Percentiles rank a stretch among this genome's conserved stretches.
These are phyloP conservation scores for Parauchenoglanis punctatus DNA, from an alignment of 2,797 vertebrate genomes.

Conservation along the genomic window DNA sequence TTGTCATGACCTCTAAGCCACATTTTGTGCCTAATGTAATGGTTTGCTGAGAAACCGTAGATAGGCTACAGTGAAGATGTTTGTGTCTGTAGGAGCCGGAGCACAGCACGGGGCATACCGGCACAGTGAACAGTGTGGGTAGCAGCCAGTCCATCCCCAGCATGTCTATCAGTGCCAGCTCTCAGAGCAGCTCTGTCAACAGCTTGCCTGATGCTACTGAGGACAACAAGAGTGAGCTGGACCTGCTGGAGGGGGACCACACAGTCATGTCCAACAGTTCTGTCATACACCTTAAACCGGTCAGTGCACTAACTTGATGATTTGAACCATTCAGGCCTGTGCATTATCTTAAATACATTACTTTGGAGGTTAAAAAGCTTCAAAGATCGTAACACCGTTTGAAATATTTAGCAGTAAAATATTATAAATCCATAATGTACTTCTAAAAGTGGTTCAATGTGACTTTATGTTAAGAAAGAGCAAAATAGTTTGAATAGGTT, in stretches of 20 bases:
- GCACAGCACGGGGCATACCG: slow-evolving; percentile 86
- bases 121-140: slow-evolving; percentile 97
- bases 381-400: neutral
- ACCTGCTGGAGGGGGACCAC: slow-evolving; percentile 94
- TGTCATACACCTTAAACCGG: slow-evolving; percentile 94
- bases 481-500: neutral
- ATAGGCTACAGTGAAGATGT: neutral
- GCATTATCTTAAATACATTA: neutral
- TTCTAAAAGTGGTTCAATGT: neutral
- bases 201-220: slow-evolving; percentile 90
- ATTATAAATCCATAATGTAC: neutral
- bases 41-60: neutral
- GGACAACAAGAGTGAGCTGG: slow-evolving; percentile 93
- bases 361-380: neutral
- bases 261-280: slow-evolving; percentile 99
- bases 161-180: slow-evolving; percentile 99
- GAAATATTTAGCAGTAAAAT: neutral
- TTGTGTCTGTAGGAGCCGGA: slow-evolving; percentile 85
- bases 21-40: neutral
- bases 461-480: neutral
- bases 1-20: neutral
- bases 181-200: slow-evolving; percentile 99
- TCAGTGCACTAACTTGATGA: slow-evolving; percentile 56
- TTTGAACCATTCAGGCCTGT: neutral
- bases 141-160: slow-evolving; percentile 99